Conservation (phyloP, 2,113 vertebrate species). For the Chroicocephalus ridibundus region DNA sequence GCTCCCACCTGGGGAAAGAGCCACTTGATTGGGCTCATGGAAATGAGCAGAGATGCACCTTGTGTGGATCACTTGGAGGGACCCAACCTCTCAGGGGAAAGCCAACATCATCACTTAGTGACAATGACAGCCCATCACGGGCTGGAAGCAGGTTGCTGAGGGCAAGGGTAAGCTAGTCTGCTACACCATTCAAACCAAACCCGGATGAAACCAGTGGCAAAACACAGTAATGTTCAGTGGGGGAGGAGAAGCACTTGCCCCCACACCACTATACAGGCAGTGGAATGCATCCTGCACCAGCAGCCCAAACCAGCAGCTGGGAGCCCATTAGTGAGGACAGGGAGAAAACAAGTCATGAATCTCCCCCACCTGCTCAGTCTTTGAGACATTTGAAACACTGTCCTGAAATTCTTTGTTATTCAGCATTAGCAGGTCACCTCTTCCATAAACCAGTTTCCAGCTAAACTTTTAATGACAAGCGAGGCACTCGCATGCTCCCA, state of each 20-base stretch:
- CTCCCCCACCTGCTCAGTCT: background rate
- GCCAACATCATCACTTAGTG: fast-evolving
- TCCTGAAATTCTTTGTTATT: background rate
- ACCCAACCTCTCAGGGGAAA: background rate
- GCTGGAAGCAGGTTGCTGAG: background rate
- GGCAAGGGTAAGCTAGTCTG: background rate
- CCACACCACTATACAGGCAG: fast-evolving
- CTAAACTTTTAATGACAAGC: background rate
- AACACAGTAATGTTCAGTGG: background rate
- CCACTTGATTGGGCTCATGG: background rate
- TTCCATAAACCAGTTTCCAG: constrained; percentile 20
- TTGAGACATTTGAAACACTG: background rate
- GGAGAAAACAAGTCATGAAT: background rate
- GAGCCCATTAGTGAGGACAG: background rate
- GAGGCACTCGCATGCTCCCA: background rate
- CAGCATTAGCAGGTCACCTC: background rate
- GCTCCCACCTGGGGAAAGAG: background rate
- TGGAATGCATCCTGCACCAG: background rate
- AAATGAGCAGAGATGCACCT: background rate
- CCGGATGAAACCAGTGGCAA: background rate
- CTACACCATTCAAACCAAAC: background rate
- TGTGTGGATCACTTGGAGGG: background rate
- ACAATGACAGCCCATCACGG: background rate
- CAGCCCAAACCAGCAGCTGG: background rate
- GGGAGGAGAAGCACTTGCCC: background rate